Base-by-base conservation (phyloP, 2,888 invertebrate genomes). In the Smittia aterrima region DNA sequence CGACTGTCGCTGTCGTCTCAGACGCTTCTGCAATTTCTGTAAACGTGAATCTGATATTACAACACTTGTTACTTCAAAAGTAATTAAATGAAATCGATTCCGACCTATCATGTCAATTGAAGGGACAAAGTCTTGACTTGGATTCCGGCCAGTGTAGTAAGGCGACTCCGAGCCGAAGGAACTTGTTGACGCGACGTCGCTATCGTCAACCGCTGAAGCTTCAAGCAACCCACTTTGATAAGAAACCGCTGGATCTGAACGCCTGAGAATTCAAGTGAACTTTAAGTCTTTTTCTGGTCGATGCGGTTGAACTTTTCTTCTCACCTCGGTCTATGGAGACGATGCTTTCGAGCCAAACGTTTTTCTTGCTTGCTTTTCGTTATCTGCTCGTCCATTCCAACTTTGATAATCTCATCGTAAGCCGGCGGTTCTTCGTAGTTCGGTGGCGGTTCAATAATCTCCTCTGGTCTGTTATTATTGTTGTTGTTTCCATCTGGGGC, bases 381-480 rank as follows among this genome's bases (percentile, higher is more conserved):
- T 32, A 81, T 79, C 76, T 84, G 84, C 75, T 82, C 81, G 20
- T 85, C 84, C 79, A 85, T 82, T 13, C 84, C 84, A 64, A 86
- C 79, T 78, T 87, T 87, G 32, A 88, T 85, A n/a, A 89, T 86
- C 75, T 90, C 89, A 75, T 89, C 88, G 78, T 91, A 91, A 76
- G 89, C 88, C 0, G 90, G 90, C 0, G 90, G 90, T 0, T 89
- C 87, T 79, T 90, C 90, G 80, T 90, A 90, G 66, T 84, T 85
- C 0, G 90, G 90, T 9, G 88, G 88, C 40, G 90, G 89, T 75
- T 89, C 89, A 7, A 79, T 77, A 74, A 82, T 83, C 13, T 83
- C 83, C 77, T 84, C 82, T 0, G 85, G 81, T 2, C 64, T 18
- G 9, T 79, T 1, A 81, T 79, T 66, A 85, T 85, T 79, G 80